Evolutionary conservation across 1,140 invertebrate species (phyloP).

Genomic region (Pygmarrhopalites habei): DNA sequence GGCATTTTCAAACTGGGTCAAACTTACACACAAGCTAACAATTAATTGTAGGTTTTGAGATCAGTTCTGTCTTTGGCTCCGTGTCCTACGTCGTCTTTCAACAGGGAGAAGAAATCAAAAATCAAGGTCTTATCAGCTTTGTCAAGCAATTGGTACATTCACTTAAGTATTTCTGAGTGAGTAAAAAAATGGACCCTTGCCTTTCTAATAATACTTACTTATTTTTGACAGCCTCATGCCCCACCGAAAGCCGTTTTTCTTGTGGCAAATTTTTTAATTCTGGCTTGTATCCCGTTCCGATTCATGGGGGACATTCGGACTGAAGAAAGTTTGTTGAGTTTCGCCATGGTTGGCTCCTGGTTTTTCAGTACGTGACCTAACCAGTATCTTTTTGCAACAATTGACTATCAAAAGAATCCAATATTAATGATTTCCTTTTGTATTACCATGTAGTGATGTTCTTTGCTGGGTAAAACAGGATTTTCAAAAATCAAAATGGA

Average conservation of each 20-base stretch:
- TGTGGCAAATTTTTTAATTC: constrained; percentile 82
- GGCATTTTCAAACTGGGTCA: no score
- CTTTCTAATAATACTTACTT: not conserved
- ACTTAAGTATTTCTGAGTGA: constrained; percentile 5
- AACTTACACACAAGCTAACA: no score
- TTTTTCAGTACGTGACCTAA: no score
- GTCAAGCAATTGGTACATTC: constrained; percentile 78
- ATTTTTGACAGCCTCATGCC: constrained; percentile 66
- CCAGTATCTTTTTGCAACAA: no score
- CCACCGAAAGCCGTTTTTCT: constrained; percentile 92
- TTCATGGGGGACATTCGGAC: constrained; percentile 61
- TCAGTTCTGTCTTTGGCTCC: constrained; percentile 74
- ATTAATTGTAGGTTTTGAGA: constrained; percentile 75
- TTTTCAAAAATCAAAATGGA: no score
- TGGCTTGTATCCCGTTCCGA: constrained; percentile 84
- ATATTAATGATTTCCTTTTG: no score
- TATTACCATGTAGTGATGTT: no score
- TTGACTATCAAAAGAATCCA: no score
- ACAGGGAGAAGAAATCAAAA: constrained; percentile 86
- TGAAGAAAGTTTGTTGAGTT: constrained; percentile 85
- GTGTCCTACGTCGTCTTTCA: constrained; percentile 82
- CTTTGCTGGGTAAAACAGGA: constrained; percentile 81
- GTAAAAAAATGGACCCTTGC: no score
- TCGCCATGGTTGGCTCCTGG: constrained; percentile 91
- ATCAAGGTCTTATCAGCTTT: constrained; percentile 83